Evolutionary conservation across 2,113 vertebrate genomes (phyloP).

Genomic region (Alosa alosa): DNA sequence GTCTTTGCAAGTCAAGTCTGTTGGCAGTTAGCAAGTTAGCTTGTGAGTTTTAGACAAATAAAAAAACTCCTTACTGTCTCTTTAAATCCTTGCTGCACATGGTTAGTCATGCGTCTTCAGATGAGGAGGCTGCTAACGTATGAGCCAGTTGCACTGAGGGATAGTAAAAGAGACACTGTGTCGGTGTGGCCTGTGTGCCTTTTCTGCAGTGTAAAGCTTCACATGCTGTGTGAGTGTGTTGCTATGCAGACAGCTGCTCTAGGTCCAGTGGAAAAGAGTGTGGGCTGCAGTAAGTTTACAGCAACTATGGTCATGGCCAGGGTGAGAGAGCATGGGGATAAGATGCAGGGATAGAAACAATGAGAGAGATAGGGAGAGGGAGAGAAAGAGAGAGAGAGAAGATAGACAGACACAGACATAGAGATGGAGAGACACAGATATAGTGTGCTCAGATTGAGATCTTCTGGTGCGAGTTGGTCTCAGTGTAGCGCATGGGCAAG

Average conservation of each 20-base stretch:
- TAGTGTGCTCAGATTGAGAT: neutral
- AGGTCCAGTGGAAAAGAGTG: neutral
- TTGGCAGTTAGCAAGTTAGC: neutral
- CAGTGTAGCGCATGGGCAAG: slow-evolving; percentile 52
- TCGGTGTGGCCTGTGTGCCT: neutral
- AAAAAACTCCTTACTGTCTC: neutral
- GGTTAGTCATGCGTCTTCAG: neutral
- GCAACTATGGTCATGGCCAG: neutral
- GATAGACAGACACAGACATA: neutral
- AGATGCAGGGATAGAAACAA: neutral
- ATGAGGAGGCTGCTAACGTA: neutral
- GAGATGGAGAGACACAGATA: neutral
- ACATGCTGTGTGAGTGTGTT: neutral
- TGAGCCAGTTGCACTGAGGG: neutral
- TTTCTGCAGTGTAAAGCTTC: neutral
- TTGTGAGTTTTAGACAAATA: neutral
- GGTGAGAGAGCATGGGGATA: neutral
- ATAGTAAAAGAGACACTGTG: neutral
- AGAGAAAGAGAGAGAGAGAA: neutral
- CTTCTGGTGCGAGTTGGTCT: neutral
- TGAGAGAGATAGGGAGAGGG: neutral
- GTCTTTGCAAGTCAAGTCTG: neutral
- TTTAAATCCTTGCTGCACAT: neutral
- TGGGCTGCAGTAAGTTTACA: neutral
- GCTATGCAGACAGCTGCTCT: slow-evolving; percentile 1